Evolutionary conservation across 1,140 invertebrate species (phyloP), one percentile per base, ranked within the genome.

Genomic region (Melitaea cinxia): DNA sequence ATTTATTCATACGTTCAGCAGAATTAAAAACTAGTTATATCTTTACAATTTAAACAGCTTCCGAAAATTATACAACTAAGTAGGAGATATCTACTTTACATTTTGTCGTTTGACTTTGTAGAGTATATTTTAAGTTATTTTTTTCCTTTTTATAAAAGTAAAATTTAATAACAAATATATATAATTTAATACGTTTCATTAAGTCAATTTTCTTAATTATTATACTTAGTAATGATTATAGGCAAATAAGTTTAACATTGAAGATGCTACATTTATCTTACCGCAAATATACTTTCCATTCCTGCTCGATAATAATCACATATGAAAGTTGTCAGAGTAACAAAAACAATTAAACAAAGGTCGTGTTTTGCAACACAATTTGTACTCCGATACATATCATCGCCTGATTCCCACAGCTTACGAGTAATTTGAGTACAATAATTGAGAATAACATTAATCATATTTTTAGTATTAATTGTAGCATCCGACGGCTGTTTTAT

Each of bases 381-480:
- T 53, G 55, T 54, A 47, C 1, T 15, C 37, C 12, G 30, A 61
- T 60, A 50, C 39, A 50, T 47, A 59, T 52, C 55, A 19, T 10
- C 64, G 65, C 61, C 50, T 52, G 60, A 65, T 75, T 82, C 80
- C 73, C 80, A 82, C 80, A 80, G 57, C 65, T 60, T 56, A 54
- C 17, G 35, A 65, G 57, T 65, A 65, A 68, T 62, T 68, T 58
- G 39, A 66, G 55, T 70, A 59, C 49, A 73, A 61, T 80, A 73
- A 77, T 77, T 72, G 57, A 59, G 61, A 63, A 19, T 30, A 68
- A 70, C 73, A 80, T 82, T 80, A 77, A 82, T 82, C 76, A 82
- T 70, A 61, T 55, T 72, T 70, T 53, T 64, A 69, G 71, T 62
- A 70, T 70, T 77, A 73, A 78, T 76, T 67, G 66, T 66, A 67